phyloP scores from a whole-genome alignment of 2,888 invertebrate genomes.

The Agrochola litura region DNA sequence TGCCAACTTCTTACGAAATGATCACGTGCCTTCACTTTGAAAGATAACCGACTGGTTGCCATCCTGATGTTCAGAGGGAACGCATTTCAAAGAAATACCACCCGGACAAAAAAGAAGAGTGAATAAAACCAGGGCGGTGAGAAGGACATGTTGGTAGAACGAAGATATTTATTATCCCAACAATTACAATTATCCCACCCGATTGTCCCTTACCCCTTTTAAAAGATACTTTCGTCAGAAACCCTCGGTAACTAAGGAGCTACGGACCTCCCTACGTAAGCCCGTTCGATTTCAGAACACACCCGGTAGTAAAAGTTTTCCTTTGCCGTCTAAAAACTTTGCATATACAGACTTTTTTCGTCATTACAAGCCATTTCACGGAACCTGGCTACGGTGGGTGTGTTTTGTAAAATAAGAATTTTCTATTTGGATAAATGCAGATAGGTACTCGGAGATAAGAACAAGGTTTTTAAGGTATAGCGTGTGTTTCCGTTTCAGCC shows the following conservation, averaged over 20 bases:
- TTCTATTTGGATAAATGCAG: conserved; percentile 31
- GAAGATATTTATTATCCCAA: too few relatives aligned
- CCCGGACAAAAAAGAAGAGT: too few relatives aligned
- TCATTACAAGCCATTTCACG: conserved; percentile 46
- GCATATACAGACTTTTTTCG: conserved; percentile 43
- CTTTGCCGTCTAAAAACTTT: conserved; percentile 58
- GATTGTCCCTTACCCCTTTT: background rate
- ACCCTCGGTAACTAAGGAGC: background rate
- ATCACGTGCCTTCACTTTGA: too few relatives aligned
- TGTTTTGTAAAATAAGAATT: conserved; percentile 33
- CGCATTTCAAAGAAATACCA: too few relatives aligned
- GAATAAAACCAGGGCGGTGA: too few relatives aligned
- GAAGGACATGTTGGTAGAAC: too few relatives aligned
- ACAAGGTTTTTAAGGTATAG: background rate
- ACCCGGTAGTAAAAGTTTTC: conserved; percentile 47
- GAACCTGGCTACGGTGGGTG: background rate
- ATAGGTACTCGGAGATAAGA: background rate
- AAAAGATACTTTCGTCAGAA: conserved; percentile 10
- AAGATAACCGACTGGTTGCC: too few relatives aligned
- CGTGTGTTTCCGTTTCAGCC: too few relatives aligned
- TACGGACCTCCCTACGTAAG: conserved; percentile 15
- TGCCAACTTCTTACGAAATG: too few relatives aligned
- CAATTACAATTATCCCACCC: background rate
- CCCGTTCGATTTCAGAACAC: conserved; percentile 14
- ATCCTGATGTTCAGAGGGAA: too few relatives aligned